Conservation (phyloP, 1,140 invertebrate genomes). For the Neuroterus valhalla region DNA sequence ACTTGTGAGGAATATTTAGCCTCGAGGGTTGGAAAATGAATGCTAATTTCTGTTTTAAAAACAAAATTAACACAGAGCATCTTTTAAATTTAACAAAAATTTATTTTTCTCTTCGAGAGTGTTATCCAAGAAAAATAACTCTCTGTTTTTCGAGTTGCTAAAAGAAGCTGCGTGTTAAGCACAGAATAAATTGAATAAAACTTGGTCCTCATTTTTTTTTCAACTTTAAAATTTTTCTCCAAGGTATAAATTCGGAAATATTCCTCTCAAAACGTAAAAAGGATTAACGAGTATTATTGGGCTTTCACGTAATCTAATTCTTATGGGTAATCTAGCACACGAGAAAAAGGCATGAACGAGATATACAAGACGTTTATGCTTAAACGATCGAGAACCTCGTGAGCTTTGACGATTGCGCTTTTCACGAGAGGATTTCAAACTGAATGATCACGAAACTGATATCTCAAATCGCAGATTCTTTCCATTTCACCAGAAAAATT, state of each 20-base stretch:
- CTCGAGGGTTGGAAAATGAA: neutral
- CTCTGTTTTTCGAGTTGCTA: neutral
- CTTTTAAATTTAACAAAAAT: neutral
- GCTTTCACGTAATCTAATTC: slow-evolving; percentile 9
- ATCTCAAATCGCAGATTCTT: neutral
- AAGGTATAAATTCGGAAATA: neutral
- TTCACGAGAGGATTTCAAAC: neutral
- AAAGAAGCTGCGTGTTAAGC: neutral
- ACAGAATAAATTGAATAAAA: no score
- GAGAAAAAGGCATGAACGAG: slow-evolving; percentile 14
- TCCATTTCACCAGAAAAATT: neutral
- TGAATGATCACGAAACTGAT: slow-evolving; percentile 1
- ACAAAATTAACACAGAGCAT: neutral
- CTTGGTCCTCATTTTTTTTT: no score
- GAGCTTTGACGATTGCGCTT: neutral
- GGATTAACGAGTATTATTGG: slow-evolving; percentile 5
- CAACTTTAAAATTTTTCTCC: no score
- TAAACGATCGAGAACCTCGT: slow-evolving; percentile 27
- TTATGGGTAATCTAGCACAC: slow-evolving; percentile 12
- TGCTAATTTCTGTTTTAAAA: neutral
- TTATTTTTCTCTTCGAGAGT: neutral
- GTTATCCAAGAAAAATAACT: neutral
- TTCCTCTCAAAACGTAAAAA: slow-evolving; percentile 9
- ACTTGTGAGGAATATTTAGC: neutral
- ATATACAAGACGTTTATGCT: slow-evolving; percentile 21